phyloP scores from a whole-genome alignment of 2,797 vertebrate species.

The Sebastes umbrosus region DNA sequence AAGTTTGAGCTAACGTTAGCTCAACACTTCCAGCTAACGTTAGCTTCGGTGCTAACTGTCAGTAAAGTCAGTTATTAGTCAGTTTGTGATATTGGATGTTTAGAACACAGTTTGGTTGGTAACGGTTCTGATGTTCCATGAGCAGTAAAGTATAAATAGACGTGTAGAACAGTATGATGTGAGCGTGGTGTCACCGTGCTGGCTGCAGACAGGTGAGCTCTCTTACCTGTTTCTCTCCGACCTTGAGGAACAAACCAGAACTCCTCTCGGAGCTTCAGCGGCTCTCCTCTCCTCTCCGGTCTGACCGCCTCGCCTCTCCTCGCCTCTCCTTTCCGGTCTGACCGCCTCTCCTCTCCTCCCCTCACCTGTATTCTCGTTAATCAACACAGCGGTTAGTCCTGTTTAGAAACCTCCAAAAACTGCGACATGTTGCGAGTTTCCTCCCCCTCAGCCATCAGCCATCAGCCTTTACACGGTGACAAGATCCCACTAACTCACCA shows the following conservation, averaged over 20 bases:
- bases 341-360: not conserved
- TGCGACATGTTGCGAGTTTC: constrained; percentile 38
- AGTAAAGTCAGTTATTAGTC: not conserved
- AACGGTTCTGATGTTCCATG: too few relatives aligned
- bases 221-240: constrained; percentile 61
- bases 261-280: not conserved
- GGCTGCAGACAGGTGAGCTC: constrained; percentile 43
- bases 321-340: too few relatives aligned
- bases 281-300: not conserved
- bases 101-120: not conserved
- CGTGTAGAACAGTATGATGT: not conserved
- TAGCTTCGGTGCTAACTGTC: not conserved
- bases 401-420: constrained; percentile 24
- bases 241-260: constrained; percentile 28
- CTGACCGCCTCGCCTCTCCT: not conserved
- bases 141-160: not conserved
- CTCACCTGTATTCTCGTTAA: not conserved
- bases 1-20: not conserved
- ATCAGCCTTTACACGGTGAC: constrained; percentile 3
- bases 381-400: not conserved
- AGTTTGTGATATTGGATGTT: not conserved
- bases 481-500: not conserved
- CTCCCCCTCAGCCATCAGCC: constrained; percentile 34
- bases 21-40: not conserved
- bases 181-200: not conserved